Conservation (phyloP, 2,113 vertebrate genomes). For the Gymnorhina tibicen region DNA sequence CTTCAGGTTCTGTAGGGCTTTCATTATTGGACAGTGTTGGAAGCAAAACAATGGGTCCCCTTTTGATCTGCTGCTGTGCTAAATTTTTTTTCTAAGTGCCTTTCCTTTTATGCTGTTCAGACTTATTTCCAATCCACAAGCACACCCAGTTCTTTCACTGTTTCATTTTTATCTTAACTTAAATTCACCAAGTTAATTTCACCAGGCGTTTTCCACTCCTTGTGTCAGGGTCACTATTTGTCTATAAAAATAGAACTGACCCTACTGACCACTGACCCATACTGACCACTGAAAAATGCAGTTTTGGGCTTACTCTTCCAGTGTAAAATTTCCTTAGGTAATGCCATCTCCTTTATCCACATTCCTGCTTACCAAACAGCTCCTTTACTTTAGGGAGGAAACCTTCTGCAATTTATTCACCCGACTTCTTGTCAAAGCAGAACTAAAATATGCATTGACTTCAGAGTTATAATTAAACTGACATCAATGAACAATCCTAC, state of each 20-base stretch:
- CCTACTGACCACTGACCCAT: background rate
- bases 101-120: background rate
- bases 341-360: background rate
- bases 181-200: background rate
- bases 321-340: background rate
- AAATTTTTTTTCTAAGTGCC: background rate
- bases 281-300: background rate
- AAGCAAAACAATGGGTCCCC: background rate
- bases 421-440: background rate
- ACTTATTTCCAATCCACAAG: background rate
- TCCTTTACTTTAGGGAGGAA: background rate
- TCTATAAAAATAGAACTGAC: background rate
- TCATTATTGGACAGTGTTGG: fast-evolving
- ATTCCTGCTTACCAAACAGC: background rate
- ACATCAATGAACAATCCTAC: background rate
- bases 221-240: background rate
- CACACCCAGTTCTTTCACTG: background rate
- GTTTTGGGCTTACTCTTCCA: background rate
- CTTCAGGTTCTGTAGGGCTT: background rate
- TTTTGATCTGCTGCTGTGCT: background rate
- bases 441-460: background rate
- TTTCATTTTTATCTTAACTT: background rate
- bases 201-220: background rate
- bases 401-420: background rate
- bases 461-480: background rate